Conservation (phyloP, 23 tunicate species). For the Halocynthia roretzi region DNA sequence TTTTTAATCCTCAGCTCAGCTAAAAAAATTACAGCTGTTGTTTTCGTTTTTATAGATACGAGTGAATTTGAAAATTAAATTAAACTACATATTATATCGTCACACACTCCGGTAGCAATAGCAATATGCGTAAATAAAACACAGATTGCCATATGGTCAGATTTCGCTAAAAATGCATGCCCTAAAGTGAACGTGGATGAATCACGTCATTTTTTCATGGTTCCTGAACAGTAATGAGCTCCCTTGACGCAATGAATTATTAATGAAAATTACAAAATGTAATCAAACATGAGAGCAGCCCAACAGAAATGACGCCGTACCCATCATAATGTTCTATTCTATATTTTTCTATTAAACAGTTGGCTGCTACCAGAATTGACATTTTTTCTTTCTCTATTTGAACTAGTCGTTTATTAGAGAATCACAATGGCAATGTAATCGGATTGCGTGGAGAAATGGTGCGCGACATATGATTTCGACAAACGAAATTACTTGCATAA, state of each 20-base stretch:
- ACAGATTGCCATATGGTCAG: neutral
- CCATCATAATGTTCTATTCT: too few relatives aligned
- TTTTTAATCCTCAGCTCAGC: neutral
- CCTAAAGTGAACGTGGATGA: too few relatives aligned
- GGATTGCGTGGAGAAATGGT: neutral
- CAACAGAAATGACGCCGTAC: too few relatives aligned
- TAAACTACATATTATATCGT: too few relatives aligned
- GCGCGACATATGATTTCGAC: too few relatives aligned
- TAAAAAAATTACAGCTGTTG: neutral
- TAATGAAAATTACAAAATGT: constrained; percentile 12
- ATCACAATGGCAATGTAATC: neutral
- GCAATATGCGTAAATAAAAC: neutral
- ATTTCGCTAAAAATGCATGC: neutral
- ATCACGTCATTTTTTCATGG: neutral
- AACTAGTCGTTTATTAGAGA: neutral
- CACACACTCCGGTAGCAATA: too few relatives aligned
- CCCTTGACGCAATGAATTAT: constrained; percentile 5
- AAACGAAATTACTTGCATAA: too few relatives aligned
- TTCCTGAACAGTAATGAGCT: neutral
- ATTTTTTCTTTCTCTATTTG: neutral
- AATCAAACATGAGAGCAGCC: constrained; percentile 4
- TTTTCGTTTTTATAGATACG: too few relatives aligned
- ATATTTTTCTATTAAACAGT: neutral
- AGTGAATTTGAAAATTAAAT: too few relatives aligned
- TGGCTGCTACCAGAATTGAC: neutral